phyloP scores from a whole-genome alignment of 2,888 invertebrate genomes.

The Campoplex capitator region DNA sequence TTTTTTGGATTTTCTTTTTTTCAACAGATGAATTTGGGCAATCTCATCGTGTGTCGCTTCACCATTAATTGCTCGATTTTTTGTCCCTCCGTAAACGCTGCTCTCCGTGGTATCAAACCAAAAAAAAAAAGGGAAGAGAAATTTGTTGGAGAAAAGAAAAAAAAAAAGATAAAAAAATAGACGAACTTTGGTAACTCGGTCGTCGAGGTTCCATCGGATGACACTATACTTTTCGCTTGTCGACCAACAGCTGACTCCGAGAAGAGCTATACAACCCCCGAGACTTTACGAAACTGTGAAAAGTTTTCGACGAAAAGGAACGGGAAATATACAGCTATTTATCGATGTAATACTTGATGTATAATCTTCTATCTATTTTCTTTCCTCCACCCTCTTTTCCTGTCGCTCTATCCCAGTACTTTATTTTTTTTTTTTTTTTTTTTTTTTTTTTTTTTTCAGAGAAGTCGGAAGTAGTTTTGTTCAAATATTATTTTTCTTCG shows the following conservation, averaged over 20 bases:
- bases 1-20: background rate
- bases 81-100: background rate
- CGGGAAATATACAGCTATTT: conserved; percentile 29
- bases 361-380: background rate
- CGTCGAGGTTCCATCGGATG: conserved; percentile 42
- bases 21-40: background rate
- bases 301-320: conserved; percentile 39
- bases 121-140: conserved; percentile 36
- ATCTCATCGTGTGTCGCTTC: background rate
- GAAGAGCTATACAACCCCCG: conserved; percentile 7
- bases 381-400: background rate
- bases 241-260: conserved; percentile 36
- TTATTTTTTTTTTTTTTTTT: background rate
- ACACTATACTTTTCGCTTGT: conserved; percentile 43
- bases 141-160: background rate
- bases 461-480: background rate
- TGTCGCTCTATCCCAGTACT: background rate
- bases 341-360: conserved; percentile 44
- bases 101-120: background rate
- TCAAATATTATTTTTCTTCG: background rate
- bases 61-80: background rate
- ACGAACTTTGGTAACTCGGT: conserved; percentile 35
- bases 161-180: conserved; percentile 14
- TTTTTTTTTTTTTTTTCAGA: background rate
- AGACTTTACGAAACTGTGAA: conserved; percentile 15